Conservation (phyloP, 2,113 vertebrate genomes). For the Paedocypris sp. region DNA sequence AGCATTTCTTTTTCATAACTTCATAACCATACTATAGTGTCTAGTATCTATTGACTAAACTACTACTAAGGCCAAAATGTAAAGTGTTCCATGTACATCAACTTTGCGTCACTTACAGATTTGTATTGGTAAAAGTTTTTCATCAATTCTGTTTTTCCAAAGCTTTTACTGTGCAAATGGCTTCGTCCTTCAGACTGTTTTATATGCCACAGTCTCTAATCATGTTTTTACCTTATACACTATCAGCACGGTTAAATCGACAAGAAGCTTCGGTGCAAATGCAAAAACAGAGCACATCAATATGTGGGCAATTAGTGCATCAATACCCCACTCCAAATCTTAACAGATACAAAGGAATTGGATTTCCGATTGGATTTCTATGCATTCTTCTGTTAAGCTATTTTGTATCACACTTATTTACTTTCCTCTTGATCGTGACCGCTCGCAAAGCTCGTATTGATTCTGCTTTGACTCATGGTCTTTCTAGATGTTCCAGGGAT, state of each 20-base stretch:
- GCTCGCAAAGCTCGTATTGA: slow-evolving; percentile 27
- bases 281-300: slow-evolving; percentile 56
- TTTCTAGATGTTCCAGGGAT: slow-evolving; percentile 7
- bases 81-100: too few relatives aligned
- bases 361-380: slow-evolving; percentile 53
- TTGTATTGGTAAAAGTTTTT: too few relatives aligned
- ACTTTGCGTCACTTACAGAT: too few relatives aligned
- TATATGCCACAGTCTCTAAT: slow-evolving; percentile 27
- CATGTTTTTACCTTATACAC: slow-evolving; percentile 29
- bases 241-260: slow-evolving; percentile 44
- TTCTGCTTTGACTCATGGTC: slow-evolving; percentile 11
- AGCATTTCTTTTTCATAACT: too few relatives aligned
- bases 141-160: too few relatives aligned
- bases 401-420: slow-evolving; percentile 43
- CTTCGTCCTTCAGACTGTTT: slow-evolving; percentile 15
- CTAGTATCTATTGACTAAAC: too few relatives aligned
- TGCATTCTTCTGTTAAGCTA: slow-evolving; percentile 46
- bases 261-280: slow-evolving; percentile 45
- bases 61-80: too few relatives aligned
- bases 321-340: slow-evolving; percentile 57
- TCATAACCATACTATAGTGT: too few relatives aligned
- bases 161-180: not conserved
- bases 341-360: slow-evolving; percentile 53
- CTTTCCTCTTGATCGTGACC: slow-evolving; percentile 32
- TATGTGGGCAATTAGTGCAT: slow-evolving; percentile 60